Evolutionary conservation across 2,888 invertebrate genomes (phyloP).

Genomic region (Strigamia maritima): DNA sequence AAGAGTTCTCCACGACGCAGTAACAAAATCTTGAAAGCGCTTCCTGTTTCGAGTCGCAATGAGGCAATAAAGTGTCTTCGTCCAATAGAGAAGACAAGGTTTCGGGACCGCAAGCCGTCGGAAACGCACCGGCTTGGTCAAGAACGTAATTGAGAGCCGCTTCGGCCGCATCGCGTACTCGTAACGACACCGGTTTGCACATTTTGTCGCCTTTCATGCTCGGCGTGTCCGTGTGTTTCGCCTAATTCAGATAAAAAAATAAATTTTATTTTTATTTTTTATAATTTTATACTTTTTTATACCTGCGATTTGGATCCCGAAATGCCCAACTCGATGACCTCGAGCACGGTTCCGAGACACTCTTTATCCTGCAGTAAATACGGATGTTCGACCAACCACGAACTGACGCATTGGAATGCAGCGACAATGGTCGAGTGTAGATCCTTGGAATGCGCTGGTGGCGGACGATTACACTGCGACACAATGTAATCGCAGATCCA

Average conservation of each 20-base stretch:
- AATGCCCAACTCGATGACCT: constrained; percentile 95
- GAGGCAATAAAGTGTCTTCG: constrained; percentile 75
- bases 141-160: constrained; percentile 83
- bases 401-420: constrained; percentile 58
- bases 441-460: constrained; percentile 87
- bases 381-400: constrained; percentile 90
- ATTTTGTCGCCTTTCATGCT: constrained; percentile 95
- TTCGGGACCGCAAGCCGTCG: constrained; percentile 77
- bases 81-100: constrained; percentile 82
- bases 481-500: constrained; percentile 98
- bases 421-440: constrained; percentile 85
- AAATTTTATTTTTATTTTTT: too few relatives aligned
- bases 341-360: constrained; percentile 86
- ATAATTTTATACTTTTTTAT: constrained; percentile 39
- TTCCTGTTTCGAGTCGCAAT: constrained; percentile 63
- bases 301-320: constrained; percentile 82
- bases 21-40: constrained; percentile 69
- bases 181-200: constrained; percentile 92
- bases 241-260: too few relatives aligned
- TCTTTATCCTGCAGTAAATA: constrained; percentile 85
- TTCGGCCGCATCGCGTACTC: constrained; percentile 96
- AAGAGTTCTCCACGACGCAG: constrained; percentile 85
- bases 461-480: constrained; percentile 90
- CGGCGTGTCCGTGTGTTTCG: constrained; percentile 79
- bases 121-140: constrained; percentile 84